These are phyloP conservation scores for Lipophrys pholis DNA, from an alignment of 2,113 vertebrate genomes.

Conservation along the genomic window DNA sequence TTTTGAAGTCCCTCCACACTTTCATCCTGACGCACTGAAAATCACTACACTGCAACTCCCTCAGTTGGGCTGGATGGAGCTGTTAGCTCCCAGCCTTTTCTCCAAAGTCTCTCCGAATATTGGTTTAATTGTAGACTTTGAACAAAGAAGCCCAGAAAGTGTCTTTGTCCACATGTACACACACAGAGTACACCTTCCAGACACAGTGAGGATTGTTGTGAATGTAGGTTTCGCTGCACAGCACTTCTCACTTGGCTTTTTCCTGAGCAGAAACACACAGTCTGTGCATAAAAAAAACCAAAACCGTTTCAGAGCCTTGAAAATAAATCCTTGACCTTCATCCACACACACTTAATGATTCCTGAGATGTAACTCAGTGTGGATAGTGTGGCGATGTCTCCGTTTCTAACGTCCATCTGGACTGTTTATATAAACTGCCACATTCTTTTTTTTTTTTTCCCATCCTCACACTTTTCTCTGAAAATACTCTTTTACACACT, in stretches of 20 bases:
- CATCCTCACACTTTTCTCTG: not conserved
- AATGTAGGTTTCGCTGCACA: not conserved
- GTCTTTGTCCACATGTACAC: not conserved
- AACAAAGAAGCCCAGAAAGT: not conserved
- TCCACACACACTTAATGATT: constrained; percentile 1
- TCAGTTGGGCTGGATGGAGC: not conserved
- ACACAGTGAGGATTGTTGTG: not conserved
- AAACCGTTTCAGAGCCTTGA: no score
- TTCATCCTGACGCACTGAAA: constrained; percentile 10
- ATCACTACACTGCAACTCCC: not conserved
- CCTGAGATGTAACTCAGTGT: not conserved
- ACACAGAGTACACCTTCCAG: not conserved
- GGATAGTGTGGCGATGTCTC: not conserved
- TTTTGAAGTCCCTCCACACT: not conserved
- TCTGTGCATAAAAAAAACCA: no score
- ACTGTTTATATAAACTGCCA: constrained; percentile 19
- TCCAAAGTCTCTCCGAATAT: not conserved
- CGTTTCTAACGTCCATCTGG: not conserved
- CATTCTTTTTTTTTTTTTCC: not conserved
- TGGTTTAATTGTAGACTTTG: not conserved
- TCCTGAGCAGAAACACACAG: not conserved
- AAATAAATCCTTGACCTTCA: not conserved
- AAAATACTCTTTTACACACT: constrained; percentile 5
- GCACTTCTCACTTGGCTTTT: not conserved
- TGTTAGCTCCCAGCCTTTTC: not conserved